phyloP scores from a whole-genome alignment of 2,888 invertebrate species.

The Neoascia interrupta region DNA sequence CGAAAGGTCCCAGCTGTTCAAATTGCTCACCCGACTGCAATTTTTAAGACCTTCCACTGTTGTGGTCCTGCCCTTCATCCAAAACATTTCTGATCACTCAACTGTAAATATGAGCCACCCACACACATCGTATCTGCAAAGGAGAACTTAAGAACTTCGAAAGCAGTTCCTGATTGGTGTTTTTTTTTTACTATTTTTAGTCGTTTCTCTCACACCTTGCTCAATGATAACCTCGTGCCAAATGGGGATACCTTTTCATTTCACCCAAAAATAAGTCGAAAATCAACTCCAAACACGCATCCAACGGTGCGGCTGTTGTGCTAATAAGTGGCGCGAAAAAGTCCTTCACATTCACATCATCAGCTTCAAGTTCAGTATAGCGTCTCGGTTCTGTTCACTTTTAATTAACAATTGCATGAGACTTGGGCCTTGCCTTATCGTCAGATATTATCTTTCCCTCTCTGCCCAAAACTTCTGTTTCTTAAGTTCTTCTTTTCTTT shows the following conservation, averaged over 20 bases:
- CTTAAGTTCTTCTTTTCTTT: slow-evolving; percentile 4
- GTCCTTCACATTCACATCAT: slow-evolving; percentile 27
- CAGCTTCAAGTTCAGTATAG: neutral
- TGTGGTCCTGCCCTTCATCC: too few species aligned
- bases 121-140: too few species aligned
- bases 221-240: neutral
- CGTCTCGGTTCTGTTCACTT: slow-evolving; percentile 22
- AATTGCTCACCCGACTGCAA: too few species aligned
- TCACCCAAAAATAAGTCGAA: slow-evolving; percentile 10
- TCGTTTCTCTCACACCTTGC: neutral
- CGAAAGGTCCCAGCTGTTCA: too few species aligned
- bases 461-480: neutral
- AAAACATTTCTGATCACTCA: too few species aligned
- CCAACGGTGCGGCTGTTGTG: neutral
- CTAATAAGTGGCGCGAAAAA: neutral
- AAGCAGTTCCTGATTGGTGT: too few species aligned
- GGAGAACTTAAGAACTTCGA: neutral
- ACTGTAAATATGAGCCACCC: too few species aligned
- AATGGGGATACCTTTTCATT: neutral
- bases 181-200: neutral
- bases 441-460: slow-evolving; percentile 13
- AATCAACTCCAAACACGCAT: slow-evolving; percentile 22
- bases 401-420: slow-evolving; percentile 50
- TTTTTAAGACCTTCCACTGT: too few species aligned
- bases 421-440: slow-evolving; percentile 24